Evolutionary conservation across 1,140 invertebrate species (phyloP), one percentile per base, ranked within the genome.

Genomic region (Drosophila takahashii): DNA sequence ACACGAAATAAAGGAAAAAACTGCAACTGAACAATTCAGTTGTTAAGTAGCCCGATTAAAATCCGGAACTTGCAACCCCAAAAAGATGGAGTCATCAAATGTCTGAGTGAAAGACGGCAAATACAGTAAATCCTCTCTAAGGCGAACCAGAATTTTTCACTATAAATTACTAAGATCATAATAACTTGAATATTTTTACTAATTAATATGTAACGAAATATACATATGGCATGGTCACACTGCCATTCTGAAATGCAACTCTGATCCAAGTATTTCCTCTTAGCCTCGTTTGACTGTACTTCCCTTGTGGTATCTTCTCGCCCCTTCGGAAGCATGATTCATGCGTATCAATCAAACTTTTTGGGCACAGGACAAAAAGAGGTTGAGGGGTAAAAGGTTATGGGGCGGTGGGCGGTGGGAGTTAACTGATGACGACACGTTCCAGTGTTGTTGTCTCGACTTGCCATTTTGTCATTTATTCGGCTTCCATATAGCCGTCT

Each of bases 311-410:
- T 53, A 9, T 27, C 22, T 18, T 27, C 22, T 18, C 15, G 13
- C 27, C 34, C 7, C 36, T 36, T 16, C 10, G 7, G 10, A 11
- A 29, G 36, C 70, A 80, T 85, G 81, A 85, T 85, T 85, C 81
- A 86, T 85, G 77, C 64, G 77, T 77, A 80, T 85, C 81, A 85
- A 85, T 85, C 81, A 80, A 85, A 70, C 81, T 70, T 85, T 72
- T 85, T 42, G 70, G 76, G 52, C 44, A 59, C 51, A 58, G 27
- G 60, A 52, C 54, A 50, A 15, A 41, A 58, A 57, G 66, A 5
- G 11, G 29, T 8, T 13, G 10, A 26, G 66, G 66, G 34, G 15
- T 36, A 26, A 62, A 62, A 62, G 59, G 59, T 59, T 34, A 34
- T 8, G 41, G 11, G 59, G 18, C 5, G 41, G 11, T 59, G 18